Conservation (phyloP, 2,888 invertebrate genomes). For the Drosophila koepferae region DNA sequence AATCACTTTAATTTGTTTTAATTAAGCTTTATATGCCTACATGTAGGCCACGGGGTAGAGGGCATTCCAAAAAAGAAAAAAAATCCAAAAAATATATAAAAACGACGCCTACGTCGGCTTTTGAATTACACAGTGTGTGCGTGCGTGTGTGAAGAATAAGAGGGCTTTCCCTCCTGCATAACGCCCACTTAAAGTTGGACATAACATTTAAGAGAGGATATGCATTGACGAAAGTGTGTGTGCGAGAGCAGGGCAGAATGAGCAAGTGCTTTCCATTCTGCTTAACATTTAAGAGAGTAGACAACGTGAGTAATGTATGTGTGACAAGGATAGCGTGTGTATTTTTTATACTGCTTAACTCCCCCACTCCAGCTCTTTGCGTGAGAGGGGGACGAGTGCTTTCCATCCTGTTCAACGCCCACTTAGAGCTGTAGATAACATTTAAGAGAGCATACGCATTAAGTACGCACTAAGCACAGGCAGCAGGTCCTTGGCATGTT, state of each 20-base stretch:
- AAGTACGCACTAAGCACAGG: conserved; percentile 15
- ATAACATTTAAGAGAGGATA: conserved; percentile 9
- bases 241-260: not conserved
- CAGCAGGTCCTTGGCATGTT: conserved; percentile 43
- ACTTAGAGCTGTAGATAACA: conserved; percentile 28
- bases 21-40: conserved; percentile 82
- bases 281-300: conserved; percentile 6
- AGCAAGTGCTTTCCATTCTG: not conserved
- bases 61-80: conserved; percentile 26
- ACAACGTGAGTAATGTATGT: no score
- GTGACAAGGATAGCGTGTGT: not conserved
- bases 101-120: conserved; percentile 65
- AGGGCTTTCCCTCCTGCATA: conserved; percentile 25
- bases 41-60: conserved; percentile 16
- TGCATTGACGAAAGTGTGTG: not conserved
- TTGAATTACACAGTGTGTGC: conserved; percentile 60
- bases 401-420: conserved; percentile 4
- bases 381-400: not conserved
- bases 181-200: conserved; percentile 23
- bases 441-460: conserved; percentile 44
- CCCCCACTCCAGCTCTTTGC: not conserved
- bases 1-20: conserved; percentile 84
- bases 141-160: not conserved
- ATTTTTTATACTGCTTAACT: not conserved
- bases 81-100: conserved; percentile 3